phyloP scores from a whole-genome alignment of 1,140 invertebrate genomes.

The Drosophila kanapiae region DNA sequence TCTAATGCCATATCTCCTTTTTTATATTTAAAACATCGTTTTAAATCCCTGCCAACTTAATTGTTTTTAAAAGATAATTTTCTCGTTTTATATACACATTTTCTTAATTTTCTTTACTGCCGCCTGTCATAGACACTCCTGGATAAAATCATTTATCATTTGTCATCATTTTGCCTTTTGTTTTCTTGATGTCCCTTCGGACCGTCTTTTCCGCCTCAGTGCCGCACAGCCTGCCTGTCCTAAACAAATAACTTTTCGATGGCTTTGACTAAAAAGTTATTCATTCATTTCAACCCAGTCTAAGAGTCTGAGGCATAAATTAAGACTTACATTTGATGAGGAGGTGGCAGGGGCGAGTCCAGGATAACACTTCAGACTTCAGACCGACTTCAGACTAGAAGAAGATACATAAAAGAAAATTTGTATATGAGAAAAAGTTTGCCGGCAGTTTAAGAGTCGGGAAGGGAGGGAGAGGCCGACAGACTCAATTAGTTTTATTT shows the following conservation, averaged over 20 bases:
- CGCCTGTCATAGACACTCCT: constrained; percentile 46
- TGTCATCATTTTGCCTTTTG: constrained; percentile 44
- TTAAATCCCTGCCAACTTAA: background rate
- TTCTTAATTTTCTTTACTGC: constrained; percentile 15
- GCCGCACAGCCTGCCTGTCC: constrained; percentile 16
- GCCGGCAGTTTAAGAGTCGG: background rate
- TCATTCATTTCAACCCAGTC: constrained; percentile 22
- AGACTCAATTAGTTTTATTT: constrained; percentile 77
- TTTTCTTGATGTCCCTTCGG: constrained; percentile 31
- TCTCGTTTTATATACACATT: constrained; percentile 5
- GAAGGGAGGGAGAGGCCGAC: background rate
- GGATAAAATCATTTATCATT: constrained; percentile 51
- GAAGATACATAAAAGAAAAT: constrained; percentile 46
- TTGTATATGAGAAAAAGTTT: constrained; percentile 44
- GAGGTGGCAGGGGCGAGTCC: constrained; percentile 14
- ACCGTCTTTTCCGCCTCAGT: constrained; percentile 9
- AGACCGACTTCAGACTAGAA: constrained; percentile 46
- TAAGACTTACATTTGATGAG: constrained; percentile 75
- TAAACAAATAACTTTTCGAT: constrained; percentile 60
- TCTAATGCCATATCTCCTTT: no score
- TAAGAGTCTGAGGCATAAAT: constrained; percentile 66
- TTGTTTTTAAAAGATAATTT: constrained; percentile 24
- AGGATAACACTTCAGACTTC: constrained; percentile 55
- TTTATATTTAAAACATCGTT: background rate
- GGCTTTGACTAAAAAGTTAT: constrained; percentile 41